Percentiles rank a stretch among this genome's conserved stretches.
Evolutionary conservation across 2,888 invertebrate genomes (phyloP).

Genomic region (Drosophila austrosaltans): DNA sequence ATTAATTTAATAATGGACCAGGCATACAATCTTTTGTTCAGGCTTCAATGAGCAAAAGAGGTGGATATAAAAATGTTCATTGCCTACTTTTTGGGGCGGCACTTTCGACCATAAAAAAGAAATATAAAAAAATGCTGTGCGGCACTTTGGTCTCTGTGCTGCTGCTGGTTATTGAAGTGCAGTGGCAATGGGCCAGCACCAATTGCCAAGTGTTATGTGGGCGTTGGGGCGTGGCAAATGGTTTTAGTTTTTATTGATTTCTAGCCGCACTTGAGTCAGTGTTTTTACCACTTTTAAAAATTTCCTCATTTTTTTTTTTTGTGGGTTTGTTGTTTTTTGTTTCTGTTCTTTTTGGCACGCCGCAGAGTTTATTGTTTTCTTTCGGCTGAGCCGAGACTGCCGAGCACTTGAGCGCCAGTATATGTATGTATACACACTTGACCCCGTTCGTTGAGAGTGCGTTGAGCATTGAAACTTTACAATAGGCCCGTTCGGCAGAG

Average conservation of each 20-base stretch:
- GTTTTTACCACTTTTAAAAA: constrained; percentile 24
- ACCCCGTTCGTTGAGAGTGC: constrained; percentile 59
- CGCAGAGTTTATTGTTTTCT: constrained; percentile 73
- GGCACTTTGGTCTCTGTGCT: not conserved
- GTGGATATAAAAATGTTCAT: constrained; percentile 26
- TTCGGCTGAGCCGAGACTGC: constrained; percentile 42
- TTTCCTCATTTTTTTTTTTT: constrained; percentile 34
- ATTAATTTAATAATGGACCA: constrained; percentile 29
- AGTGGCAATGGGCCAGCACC: constrained; percentile 39
- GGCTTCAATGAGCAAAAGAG: constrained; percentile 1
- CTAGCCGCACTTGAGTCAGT: constrained; percentile 40
- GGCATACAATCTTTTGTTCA: constrained; percentile 6
- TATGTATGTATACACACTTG: constrained; percentile 69
- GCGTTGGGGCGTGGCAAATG: constrained; percentile 53
- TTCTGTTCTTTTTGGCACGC: constrained; percentile 48
- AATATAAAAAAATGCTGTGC: constrained; percentile 4
- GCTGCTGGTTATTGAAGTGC: constrained; percentile 11
- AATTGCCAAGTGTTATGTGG: constrained; percentile 40
- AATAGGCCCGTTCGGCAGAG: constrained; percentile 50
- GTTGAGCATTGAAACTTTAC: constrained; percentile 55
- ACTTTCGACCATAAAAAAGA: not conserved
- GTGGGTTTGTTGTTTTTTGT: constrained; percentile 17
- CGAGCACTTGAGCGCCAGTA: constrained; percentile 51
- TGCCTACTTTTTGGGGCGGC: constrained; percentile 59
- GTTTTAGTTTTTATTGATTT: constrained; percentile 62